phyloP scores from a whole-genome alignment of 2,113 vertebrate species.

The Nanorana parkeri region DNA sequence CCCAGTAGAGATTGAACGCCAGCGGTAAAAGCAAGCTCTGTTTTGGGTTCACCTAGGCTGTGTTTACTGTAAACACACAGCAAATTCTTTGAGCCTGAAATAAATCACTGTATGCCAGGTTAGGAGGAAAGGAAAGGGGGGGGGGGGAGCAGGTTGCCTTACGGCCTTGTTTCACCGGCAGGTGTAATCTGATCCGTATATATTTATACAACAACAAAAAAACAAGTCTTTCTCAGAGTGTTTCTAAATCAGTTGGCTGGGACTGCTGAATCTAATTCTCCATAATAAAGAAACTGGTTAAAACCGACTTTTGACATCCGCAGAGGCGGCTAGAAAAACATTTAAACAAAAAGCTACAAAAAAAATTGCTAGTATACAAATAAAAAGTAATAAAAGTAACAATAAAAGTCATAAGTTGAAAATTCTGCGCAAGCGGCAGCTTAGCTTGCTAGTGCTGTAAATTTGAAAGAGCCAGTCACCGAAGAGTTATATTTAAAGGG shows the following conservation, averaged over 20 bases:
- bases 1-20: not conserved
- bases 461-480: not conserved
- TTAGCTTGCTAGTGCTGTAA: no score
- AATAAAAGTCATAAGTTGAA: no score
- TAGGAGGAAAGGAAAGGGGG: no score
- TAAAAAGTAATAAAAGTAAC: no score
- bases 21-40: not conserved
- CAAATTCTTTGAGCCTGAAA: not conserved
- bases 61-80: not conserved
- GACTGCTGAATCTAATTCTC: not conserved
- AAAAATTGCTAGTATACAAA: not conserved
- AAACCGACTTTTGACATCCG: not conserved
- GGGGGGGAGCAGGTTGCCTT: not conserved
- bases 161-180: not conserved
- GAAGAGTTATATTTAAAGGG: no score
- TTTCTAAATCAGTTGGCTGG: slow-evolving; percentile 9
- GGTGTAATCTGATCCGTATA: slow-evolving; percentile 8
- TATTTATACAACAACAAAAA: slow-evolving; percentile 39
- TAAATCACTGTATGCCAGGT: no score
- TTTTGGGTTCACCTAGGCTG: not conserved
- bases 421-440: no score
- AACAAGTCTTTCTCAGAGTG: slow-evolving; percentile 24
- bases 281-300: not conserved
- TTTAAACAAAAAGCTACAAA: not conserved
- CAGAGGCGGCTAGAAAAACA: not conserved